Base-by-base conservation (phyloP, 2,888 invertebrate species). In the Drosophila setosimentum region DNA sequence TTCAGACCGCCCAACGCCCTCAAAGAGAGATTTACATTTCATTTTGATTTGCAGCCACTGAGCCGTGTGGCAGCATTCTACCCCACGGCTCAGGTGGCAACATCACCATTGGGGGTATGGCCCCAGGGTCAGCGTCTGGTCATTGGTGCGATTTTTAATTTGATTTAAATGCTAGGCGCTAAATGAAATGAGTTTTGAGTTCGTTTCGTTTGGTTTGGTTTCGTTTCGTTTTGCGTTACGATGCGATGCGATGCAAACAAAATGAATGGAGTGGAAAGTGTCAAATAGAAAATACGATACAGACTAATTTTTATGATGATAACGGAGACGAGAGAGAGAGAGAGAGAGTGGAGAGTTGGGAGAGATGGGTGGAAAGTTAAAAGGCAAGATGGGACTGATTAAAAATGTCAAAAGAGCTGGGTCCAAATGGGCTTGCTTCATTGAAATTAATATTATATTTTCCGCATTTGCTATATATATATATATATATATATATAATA, bases 61-160 rank as follows among this genome's bases (percentile, higher is more conserved):
- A 86, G 68, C 78, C 86, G 83, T 83, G 84, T 81, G 78, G 37
- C 68, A 80, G 81, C 55, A 68, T 88, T 83, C 68, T 83, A 68
- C 42, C 71, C 64, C 68, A 53, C 51, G 33, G 54, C 48, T 40
- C 71, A 80, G 71, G 58, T 80, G 55, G 53, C 48, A 45, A 6
- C 54, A 2, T 11, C 57, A 57, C 29, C 57, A 57, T 40, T 37
- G 40, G 55, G 63, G 66, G 62, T 70, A 55, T 66, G 72, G 73
- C 88, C 80, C 66, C 72, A 74, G 89, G 86, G 73, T 80, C 87
- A 89, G 70, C 35, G 71, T 32, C 72, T 79, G 88, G 82, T 78
- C 86, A 87, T 88, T 87, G 87, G 90, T 82, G 88, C 78, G 83
- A 88, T 77, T 87, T 88, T 86, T 87, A 87, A 87, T 87, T 87